Evolutionary conservation across 2,797 vertebrate species (phyloP).

Genomic region (Alectoris magna): DNA sequence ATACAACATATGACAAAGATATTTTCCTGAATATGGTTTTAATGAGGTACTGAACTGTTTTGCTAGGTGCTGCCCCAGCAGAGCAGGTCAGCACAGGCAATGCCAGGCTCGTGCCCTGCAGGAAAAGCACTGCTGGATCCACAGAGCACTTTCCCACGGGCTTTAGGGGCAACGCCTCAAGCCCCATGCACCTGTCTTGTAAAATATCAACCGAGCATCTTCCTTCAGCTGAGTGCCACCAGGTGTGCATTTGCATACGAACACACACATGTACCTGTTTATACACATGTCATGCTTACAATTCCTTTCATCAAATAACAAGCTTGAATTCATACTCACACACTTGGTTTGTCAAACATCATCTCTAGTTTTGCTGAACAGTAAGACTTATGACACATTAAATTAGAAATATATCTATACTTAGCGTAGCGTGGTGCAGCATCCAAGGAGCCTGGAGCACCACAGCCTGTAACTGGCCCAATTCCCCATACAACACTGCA

Average conservation of each 20-base stretch:
- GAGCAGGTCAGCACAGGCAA: background rate
- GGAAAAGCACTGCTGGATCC: background rate
- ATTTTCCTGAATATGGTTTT: background rate
- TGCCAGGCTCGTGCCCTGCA: accelerated
- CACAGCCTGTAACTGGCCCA: background rate
- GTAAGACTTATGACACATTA: background rate
- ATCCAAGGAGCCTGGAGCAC: background rate
- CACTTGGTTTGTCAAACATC: background rate
- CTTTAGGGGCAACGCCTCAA: background rate
- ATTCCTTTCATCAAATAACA: background rate
- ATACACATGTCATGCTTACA: background rate
- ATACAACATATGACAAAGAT: background rate
- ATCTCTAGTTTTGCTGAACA: background rate
- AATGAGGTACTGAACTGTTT: background rate
- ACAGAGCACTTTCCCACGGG: background rate
- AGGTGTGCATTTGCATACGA: background rate
- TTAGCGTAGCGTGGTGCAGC: background rate
- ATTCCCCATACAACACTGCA: background rate
- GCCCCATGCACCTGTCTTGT: background rate
- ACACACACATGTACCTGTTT: background rate
- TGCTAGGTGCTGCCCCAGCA: background rate
- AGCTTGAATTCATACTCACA: background rate
- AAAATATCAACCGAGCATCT: background rate
- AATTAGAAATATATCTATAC: background rate
- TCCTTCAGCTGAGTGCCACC: background rate